These are phyloP conservation scores for Balaeniceps rex DNA, from an alignment of 2,113 vertebrate genomes.

Conservation along the genomic window DNA sequence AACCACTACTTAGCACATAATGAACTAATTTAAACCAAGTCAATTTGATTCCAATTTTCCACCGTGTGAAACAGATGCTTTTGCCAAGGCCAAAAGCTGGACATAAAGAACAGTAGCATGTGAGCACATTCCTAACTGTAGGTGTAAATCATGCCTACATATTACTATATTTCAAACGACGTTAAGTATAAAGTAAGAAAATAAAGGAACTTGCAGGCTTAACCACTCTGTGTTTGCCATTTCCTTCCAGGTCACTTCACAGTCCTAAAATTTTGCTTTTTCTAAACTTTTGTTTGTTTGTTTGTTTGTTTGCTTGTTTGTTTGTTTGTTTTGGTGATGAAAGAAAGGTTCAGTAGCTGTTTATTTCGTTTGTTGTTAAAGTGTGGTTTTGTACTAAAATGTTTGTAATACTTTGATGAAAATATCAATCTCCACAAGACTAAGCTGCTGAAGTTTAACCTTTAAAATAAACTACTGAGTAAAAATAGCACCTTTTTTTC, in stretches of 20 bases:
- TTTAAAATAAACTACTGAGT: not conserved
- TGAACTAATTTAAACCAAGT: conserved; percentile 61
- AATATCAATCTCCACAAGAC: not conserved
- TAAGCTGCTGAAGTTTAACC: not conserved
- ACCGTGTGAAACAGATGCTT: not conserved
- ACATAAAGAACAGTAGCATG: conserved; percentile 35
- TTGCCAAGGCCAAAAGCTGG: not conserved
- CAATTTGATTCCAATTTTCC: conserved; percentile 31
- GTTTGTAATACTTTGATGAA: not conserved
- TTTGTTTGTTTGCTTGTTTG: not conserved
- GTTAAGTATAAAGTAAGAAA: not conserved
- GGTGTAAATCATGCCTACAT: not conserved
- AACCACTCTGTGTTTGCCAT: not conserved
- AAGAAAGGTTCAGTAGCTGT: not conserved
- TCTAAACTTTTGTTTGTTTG: not conserved
- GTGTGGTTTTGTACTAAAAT: not conserved
- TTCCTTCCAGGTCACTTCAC: not conserved
- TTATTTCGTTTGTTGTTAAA: not conserved
- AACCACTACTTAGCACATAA: conserved; percentile 63
- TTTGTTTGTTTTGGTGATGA: not conserved
- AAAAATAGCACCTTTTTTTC: not conserved
- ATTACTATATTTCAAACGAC: not conserved
- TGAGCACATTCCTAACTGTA: not conserved
- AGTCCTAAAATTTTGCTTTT: not conserved
- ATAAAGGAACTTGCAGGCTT: not conserved